phyloP scores from a whole-genome alignment of 2,797 vertebrate species.

The Pyrocephalus nanus region DNA sequence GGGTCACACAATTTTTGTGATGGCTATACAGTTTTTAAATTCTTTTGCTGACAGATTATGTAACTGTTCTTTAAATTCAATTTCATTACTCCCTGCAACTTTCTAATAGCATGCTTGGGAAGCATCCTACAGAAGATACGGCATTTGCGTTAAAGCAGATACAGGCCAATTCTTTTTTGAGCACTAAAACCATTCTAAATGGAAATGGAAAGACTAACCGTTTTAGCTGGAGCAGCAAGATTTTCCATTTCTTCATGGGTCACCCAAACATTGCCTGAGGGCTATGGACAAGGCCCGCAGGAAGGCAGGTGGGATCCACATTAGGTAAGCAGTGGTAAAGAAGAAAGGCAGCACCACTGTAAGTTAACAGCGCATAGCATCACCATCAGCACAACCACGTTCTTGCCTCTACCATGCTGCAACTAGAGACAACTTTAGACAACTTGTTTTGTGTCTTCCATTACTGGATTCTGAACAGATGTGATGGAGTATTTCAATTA shows the following conservation, averaged over 20 bases:
- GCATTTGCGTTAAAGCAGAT: not conserved
- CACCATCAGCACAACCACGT: conserved; percentile 80
- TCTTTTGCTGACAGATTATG: not conserved
- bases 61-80: not conserved
- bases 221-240: conserved; percentile 93
- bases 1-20: not conserved
- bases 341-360: conserved; percentile 98
- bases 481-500: not conserved
- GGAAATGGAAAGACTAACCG: conserved; percentile 85
- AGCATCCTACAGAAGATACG: not conserved
- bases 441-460: not conserved
- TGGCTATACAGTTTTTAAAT: not conserved
- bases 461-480: not conserved
- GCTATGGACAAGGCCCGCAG: conserved; percentile 83
- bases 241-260: conserved; percentile 99
- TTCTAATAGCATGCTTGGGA: not conserved
- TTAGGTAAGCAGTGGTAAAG: conserved; percentile 95
- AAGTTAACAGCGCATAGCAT: conserved; percentile 94
- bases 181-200: not conserved
- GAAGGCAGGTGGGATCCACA: conserved; percentile 82
- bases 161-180: not conserved
- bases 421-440: conserved; percentile 60
- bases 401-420: conserved; percentile 55
- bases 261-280: conserved; percentile 98
- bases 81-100: not conserved